These are phyloP conservation scores for Phaenicophaeus curvirostris DNA, from an alignment of 2,797 vertebrate genomes.

Conservation along the genomic window DNA sequence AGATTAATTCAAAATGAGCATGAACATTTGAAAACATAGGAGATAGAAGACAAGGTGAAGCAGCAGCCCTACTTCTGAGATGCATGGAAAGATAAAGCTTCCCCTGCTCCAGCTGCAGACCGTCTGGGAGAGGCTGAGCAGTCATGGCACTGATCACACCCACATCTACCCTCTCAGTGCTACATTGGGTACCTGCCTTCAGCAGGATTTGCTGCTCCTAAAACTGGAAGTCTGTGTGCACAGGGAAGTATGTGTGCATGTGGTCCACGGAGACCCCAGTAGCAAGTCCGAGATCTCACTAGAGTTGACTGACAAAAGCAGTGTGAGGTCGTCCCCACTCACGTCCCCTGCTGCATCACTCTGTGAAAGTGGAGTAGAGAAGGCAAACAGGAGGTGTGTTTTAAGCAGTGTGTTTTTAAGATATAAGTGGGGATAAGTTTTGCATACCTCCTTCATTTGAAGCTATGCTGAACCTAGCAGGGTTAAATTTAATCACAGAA, in stretches of 20 bases:
- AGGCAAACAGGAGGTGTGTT: background rate
- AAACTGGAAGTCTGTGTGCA: background rate
- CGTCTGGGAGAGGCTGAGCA: background rate
- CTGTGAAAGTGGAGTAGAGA: background rate
- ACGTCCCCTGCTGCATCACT: background rate
- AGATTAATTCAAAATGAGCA: background rate
- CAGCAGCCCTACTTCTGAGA: background rate
- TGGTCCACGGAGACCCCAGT: background rate
- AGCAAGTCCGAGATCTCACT: background rate
- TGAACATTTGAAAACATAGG: background rate
- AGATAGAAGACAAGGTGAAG: background rate
- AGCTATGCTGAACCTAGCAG: background rate
- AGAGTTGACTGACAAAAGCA: background rate
- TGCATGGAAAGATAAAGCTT: background rate
- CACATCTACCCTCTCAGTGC: background rate
- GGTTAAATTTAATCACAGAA: background rate
- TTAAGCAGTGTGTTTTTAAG: background rate
- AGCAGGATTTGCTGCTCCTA: background rate
- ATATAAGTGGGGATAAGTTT: background rate
- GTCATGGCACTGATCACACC: background rate
- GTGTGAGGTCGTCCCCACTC: background rate
- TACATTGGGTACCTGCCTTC: background rate
- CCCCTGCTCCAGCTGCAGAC: background rate
- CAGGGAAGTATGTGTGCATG: too few species aligned
- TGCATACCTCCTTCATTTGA: background rate